phyloP scores from a whole-genome alignment of 1,140 invertebrate species.

The Anthonomus grandis region DNA sequence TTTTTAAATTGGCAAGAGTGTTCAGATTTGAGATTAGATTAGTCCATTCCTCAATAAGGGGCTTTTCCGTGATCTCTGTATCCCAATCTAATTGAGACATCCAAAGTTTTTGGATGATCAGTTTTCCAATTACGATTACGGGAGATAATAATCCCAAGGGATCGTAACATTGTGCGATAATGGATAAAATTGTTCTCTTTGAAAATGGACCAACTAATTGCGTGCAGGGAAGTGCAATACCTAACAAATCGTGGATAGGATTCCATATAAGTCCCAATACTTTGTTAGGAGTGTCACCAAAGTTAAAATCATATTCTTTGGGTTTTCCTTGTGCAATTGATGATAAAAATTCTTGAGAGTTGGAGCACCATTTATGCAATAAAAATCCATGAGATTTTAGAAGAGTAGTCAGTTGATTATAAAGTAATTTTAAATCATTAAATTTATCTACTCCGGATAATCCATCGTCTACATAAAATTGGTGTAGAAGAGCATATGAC shows the following conservation, averaged over 20 bases:
- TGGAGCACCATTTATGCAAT: conserved; percentile 20
- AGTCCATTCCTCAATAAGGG: neutral
- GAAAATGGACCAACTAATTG: neutral
- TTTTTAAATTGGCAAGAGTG: neutral
- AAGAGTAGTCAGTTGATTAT: conserved; percentile 7
- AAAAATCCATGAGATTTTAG: conserved; percentile 4
- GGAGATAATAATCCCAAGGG: conserved; percentile 32
- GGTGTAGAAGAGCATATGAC: conserved; percentile 25
- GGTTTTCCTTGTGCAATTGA: neutral
- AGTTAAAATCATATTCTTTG: neutral
- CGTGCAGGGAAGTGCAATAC: neutral
- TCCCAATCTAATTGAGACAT: conserved; percentile 44
- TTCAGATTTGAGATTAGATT: neutral
- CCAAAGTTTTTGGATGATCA: conserved; percentile 49
- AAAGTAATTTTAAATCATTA: neutral
- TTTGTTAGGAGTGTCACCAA: conserved; percentile 1
- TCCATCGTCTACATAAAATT: conserved; percentile 27
- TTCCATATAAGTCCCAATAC: conserved; percentile 13
- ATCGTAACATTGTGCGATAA: conserved; percentile 12
- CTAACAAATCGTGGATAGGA: neutral
- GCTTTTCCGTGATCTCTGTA: conserved; percentile 26
- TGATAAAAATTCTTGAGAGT: neutral
- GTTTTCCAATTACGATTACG: conserved; percentile 44
- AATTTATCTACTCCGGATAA: conserved; percentile 9
- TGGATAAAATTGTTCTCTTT: conserved; percentile 12